These are phyloP conservation scores for Cordylochernes scorpioides DNA, from an alignment of 2,888 invertebrate genomes.

Conservation along the genomic window DNA sequence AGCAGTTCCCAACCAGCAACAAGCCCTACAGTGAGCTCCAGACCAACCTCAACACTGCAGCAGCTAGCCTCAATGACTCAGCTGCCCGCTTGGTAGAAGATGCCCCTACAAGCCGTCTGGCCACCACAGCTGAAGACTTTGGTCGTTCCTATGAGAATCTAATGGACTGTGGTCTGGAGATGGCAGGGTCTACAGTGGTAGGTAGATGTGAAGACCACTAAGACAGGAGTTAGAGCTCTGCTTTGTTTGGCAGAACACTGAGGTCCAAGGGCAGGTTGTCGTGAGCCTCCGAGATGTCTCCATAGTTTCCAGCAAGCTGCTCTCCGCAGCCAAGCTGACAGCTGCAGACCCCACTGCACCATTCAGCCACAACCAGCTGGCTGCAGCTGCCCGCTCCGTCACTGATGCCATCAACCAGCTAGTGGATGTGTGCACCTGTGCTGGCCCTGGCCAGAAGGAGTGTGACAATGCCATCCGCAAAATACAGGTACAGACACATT, in stretches of 20 bases:
- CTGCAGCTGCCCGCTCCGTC: slow-evolving; percentile 54
- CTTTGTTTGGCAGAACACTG: slow-evolving; percentile 31
- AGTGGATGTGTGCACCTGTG: slow-evolving; percentile 58
- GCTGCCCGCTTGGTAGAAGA: slow-evolving; percentile 49
- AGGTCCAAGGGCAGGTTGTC: slow-evolving; percentile 51
- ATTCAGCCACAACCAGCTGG: slow-evolving; percentile 63
- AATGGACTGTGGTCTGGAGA: slow-evolving; percentile 49
- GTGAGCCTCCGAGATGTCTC: slow-evolving; percentile 62
- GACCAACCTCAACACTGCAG: slow-evolving; percentile 52
- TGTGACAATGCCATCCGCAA: slow-evolving; percentile 82
- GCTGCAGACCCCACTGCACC: slow-evolving; percentile 68
- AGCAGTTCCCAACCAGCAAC: slow-evolving; percentile 43
- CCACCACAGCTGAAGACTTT: slow-evolving; percentile 45
- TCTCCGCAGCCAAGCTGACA: slow-evolving; percentile 61
- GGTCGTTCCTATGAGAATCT: slow-evolving; percentile 46
- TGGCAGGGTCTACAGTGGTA: slow-evolving; percentile 48
- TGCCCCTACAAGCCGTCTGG: slow-evolving; percentile 35
- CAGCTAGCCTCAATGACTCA: slow-evolving; percentile 52
- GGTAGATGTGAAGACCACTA: background rate
- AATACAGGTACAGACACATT: slow-evolving; percentile 33
- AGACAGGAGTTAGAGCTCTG: background rate
- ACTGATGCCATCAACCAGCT: slow-evolving; percentile 75
- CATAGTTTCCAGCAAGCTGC: slow-evolving; percentile 52
- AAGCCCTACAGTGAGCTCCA: slow-evolving; percentile 46
- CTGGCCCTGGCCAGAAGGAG: slow-evolving; percentile 82